phyloP scores from a whole-genome alignment of 2,888 invertebrate species.

The Drosophila recens region DNA sequence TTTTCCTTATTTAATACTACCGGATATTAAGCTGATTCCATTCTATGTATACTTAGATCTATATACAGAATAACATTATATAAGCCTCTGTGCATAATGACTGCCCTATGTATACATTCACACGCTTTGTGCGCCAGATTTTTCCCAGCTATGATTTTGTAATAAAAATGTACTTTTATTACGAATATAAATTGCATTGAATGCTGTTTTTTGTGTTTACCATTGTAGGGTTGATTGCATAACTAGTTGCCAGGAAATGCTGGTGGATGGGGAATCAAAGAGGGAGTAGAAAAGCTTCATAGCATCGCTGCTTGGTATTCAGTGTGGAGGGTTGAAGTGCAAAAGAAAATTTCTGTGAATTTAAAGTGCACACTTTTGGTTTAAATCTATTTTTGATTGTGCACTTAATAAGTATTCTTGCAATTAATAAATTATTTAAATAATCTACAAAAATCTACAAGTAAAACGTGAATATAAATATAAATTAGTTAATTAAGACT shows the following conservation, averaged over 20 bases:
- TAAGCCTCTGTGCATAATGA: constrained; percentile 63
- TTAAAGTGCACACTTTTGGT: constrained; percentile 29
- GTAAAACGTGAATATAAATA: constrained; percentile 25
- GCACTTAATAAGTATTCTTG: constrained; percentile 8
- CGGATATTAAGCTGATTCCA: constrained; percentile 14
- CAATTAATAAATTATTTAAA: constrained; percentile 11
- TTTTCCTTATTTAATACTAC: not conserved
- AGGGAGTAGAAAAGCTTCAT: not conserved
- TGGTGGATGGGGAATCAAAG: not conserved
- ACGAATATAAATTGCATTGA: constrained; percentile 75
- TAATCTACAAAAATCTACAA: constrained; percentile 6
- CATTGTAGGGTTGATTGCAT: constrained; percentile 53
- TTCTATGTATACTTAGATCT: not conserved
- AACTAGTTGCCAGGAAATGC: constrained; percentile 9
- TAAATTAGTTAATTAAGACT: constrained; percentile 54
- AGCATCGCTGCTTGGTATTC: not conserved
- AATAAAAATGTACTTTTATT: constrained; percentile 78
- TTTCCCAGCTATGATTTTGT: constrained; percentile 73
- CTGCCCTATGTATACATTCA: constrained; percentile 64
- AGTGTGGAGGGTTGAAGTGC: not conserved
- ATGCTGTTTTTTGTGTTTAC: constrained; percentile 30
- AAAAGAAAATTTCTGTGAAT: constrained; percentile 2
- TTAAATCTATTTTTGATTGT: constrained; percentile 17
- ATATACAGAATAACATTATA: constrained; percentile 8
- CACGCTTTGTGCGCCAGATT: constrained; percentile 56